phyloP scores from a whole-genome alignment of 2,113 vertebrate genomes.

The Acrocephalus kingi region DNA sequence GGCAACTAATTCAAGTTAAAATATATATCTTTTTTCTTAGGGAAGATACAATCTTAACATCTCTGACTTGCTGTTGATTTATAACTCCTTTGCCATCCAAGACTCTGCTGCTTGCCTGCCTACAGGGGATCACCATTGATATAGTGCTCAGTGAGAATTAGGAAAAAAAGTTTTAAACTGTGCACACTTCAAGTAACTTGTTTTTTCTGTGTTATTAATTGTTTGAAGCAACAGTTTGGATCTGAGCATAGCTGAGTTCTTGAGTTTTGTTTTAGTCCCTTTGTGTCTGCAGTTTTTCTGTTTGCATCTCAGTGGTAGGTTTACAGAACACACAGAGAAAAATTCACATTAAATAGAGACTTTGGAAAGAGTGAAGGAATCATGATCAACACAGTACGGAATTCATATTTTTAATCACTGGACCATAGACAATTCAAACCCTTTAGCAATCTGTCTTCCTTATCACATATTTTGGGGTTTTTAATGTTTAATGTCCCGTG shows the following conservation, averaged over 20 bases:
- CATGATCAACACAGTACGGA: neutral
- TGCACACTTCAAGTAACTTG: neutral
- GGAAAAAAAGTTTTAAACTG: neutral
- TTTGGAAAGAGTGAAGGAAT: neutral
- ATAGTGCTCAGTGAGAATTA: neutral
- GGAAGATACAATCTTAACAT: neutral
- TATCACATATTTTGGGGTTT: neutral
- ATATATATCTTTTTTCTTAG: neutral
- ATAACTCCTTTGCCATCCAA: neutral
- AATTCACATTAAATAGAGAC: neutral
- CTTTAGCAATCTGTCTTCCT: neutral
- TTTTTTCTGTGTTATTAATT: neutral
- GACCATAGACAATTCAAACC: neutral
- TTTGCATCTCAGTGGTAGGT: neutral
- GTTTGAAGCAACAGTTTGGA: neutral
- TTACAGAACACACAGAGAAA: neutral
- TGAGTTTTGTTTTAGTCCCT: neutral
- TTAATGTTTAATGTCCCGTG: neutral
- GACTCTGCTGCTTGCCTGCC: neutral
- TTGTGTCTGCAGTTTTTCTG: neutral
- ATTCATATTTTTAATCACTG: constrained; percentile 22
- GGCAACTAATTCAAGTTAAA: constrained; percentile 1
- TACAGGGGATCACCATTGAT: neutral
- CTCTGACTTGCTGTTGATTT: neutral
- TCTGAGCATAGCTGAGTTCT: neutral